These are phyloP conservation scores for Julus scandinavius DNA, from an alignment of 2,888 invertebrate species.

Conservation along the genomic window DNA sequence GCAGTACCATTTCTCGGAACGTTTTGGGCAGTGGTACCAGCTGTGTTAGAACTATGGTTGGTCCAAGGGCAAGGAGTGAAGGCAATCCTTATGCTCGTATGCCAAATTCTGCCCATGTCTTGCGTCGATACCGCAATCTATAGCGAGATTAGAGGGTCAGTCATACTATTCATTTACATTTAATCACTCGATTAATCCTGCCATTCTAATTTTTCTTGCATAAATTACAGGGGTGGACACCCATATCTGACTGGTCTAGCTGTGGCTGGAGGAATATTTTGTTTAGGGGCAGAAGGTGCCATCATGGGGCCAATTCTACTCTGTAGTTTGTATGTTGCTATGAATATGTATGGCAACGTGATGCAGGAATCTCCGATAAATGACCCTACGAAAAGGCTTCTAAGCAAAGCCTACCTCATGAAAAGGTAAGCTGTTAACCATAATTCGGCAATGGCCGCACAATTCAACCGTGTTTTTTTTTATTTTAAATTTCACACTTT, in stretches of 20 bases:
- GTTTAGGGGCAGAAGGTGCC: constrained; percentile 95
- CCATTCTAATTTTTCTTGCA: neutral
- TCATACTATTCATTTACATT: constrained; percentile 57
- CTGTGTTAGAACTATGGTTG: constrained; percentile 93
- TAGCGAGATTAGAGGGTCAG: constrained; percentile 95
- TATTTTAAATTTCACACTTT: neutral
- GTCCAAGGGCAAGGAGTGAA: constrained; percentile 85
- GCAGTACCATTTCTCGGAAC: constrained; percentile 97
- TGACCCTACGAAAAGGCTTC: constrained; percentile 50
- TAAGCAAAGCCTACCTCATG: constrained; percentile 42
- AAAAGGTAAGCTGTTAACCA: constrained; percentile 49
- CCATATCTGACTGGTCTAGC: constrained; percentile 97
- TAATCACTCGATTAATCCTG: neutral
- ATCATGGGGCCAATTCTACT: constrained; percentile 95
- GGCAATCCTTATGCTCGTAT: constrained; percentile 82
- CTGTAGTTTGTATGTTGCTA: constrained; percentile 92
- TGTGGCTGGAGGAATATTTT: constrained; percentile 97
- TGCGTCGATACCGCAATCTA: constrained; percentile 96
- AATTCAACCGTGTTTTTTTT: neutral
- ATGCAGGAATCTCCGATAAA: constrained; percentile 60
- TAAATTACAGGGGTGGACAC: constrained; percentile 80
- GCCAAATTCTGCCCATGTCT: constrained; percentile 89
- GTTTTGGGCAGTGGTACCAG: constrained; percentile 94
- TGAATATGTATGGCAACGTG: constrained; percentile 74
- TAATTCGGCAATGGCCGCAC: neutral